phyloP scores from a whole-genome alignment of 2,888 invertebrate genomes.

The Pollenia angustigena region DNA sequence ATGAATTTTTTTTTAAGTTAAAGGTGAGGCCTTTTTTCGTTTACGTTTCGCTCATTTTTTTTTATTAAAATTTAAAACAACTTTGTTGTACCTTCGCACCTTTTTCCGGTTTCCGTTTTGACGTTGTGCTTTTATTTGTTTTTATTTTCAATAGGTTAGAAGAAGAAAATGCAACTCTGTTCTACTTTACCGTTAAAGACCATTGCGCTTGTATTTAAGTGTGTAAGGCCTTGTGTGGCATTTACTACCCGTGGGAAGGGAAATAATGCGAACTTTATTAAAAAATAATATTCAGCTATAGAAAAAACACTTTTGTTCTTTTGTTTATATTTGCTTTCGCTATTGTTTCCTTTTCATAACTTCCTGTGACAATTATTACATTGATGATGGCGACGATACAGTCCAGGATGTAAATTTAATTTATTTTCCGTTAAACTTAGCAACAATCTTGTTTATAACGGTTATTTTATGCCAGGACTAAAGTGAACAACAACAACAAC shows the following conservation, averaged over 20 bases:
- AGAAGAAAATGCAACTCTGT: slow-evolving; percentile 43
- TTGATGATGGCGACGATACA: slow-evolving; percentile 30
- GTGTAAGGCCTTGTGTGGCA: neutral
- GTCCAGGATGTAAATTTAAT: slow-evolving; percentile 31
- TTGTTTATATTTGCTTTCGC: slow-evolving; percentile 33
- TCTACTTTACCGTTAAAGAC: slow-evolving; percentile 17
- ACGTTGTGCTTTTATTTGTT: slow-evolving; percentile 68
- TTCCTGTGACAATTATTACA: slow-evolving; percentile 62
- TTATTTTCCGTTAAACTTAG: slow-evolving; percentile 15
- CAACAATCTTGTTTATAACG: slow-evolving; percentile 19
- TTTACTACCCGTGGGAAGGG: slow-evolving; percentile 25
- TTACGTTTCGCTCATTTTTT: slow-evolving; percentile 12
- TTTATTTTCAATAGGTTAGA: slow-evolving; percentile 17
- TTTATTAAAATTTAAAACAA: slow-evolving; percentile 70
- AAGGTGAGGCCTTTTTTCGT: slow-evolving; percentile 61
- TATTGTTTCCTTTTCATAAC: slow-evolving; percentile 25
- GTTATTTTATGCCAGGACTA: neutral
- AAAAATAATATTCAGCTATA: slow-evolving; percentile 30
- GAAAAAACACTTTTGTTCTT: neutral
- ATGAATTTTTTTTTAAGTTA: neutral
- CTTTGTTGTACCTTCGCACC: slow-evolving; percentile 78
- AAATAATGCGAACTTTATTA: slow-evolving; percentile 39
- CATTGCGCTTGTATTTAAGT: neutral
- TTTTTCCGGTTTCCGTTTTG: slow-evolving; percentile 77
- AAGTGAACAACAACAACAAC: no score